phyloP scores from a whole-genome alignment of 2,888 invertebrate genomes.

The Spicauda simplicius region DNA sequence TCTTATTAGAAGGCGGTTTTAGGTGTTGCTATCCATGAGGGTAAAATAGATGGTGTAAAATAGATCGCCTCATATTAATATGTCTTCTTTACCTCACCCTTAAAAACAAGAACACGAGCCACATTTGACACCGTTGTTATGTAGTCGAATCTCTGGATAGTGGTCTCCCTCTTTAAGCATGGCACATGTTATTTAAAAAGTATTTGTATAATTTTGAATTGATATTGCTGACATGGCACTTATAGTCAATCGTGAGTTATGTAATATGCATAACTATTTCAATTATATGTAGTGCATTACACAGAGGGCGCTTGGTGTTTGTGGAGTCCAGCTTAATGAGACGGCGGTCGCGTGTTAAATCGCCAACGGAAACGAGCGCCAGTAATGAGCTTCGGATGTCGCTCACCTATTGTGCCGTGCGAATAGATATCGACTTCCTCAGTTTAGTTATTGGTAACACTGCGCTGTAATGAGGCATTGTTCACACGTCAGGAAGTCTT shows the following conservation, averaged over 20 bases:
- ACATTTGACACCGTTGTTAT: too few relatives aligned
- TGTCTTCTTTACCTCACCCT: too few relatives aligned
- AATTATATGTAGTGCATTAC: constrained; percentile 25
- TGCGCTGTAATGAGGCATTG: constrained; percentile 78
- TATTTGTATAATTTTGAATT: too few relatives aligned
- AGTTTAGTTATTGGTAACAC: constrained; percentile 73
- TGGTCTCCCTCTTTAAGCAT: too few relatives aligned
- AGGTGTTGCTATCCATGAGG: too few relatives aligned
- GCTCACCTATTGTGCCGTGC: constrained; percentile 83
- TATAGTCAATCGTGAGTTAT: not conserved
- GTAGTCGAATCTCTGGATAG: too few relatives aligned
- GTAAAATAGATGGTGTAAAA: too few relatives aligned
- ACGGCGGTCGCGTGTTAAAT: constrained; percentile 69
- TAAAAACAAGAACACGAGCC: too few relatives aligned
- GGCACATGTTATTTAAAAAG: too few relatives aligned
- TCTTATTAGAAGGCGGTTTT: too few relatives aligned
- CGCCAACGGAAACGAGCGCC: constrained; percentile 78
- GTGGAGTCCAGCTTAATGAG: constrained; percentile 33
- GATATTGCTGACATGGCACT: not conserved
- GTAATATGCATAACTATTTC: constrained; percentile 14
- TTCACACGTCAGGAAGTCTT: constrained; percentile 62
- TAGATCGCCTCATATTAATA: too few relatives aligned
- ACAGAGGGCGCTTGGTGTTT: constrained; percentile 18
- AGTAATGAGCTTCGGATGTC: constrained; percentile 85
- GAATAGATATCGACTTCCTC: constrained; percentile 84